Percentiles rank a stretch among this genome's conserved stretches.
Conservation (phyloP, 2,113 vertebrate genomes). For the Smithornis capensis region DNA sequence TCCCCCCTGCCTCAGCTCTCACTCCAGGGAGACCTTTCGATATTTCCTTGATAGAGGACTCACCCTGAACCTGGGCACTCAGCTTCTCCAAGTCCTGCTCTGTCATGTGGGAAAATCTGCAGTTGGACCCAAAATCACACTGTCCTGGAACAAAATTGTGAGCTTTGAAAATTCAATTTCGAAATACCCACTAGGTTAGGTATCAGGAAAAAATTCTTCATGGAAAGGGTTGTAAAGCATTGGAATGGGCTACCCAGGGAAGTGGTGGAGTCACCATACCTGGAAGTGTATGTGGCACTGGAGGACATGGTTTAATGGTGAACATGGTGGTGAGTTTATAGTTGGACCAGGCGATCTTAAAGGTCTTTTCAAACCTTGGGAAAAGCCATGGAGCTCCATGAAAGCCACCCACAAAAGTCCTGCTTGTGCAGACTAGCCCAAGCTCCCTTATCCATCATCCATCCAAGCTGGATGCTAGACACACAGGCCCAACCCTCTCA, state of each 20-base stretch:
- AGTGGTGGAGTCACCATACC: not conserved
- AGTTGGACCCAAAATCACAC: constrained; percentile 89
- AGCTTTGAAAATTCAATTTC: not conserved
- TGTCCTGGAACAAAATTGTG: constrained; percentile 69
- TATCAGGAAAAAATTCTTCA: not conserved
- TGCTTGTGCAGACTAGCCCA: not conserved
- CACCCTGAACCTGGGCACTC: constrained; percentile 84
- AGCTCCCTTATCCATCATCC: not conserved
- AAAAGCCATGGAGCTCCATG: not conserved
- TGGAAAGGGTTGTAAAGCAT: not conserved
- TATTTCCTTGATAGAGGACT: not conserved
- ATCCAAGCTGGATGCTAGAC: not conserved
- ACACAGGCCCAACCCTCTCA: not conserved
- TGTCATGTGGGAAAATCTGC: constrained; percentile 94
- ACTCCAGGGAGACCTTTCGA: not conserved
- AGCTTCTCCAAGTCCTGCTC: constrained; percentile 83
- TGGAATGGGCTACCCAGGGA: not conserved
- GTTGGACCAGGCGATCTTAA: not conserved
- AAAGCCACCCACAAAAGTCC: not conserved
- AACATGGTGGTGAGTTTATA: not conserved
- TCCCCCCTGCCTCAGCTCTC: not conserved
- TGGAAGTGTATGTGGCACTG: not conserved
- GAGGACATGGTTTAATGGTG: not conserved
- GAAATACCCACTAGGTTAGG: not conserved
- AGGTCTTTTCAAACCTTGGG: not conserved